Evolutionary conservation across 2,888 invertebrate species (phyloP).

Genomic region (Margaritifera margaritifera): DNA sequence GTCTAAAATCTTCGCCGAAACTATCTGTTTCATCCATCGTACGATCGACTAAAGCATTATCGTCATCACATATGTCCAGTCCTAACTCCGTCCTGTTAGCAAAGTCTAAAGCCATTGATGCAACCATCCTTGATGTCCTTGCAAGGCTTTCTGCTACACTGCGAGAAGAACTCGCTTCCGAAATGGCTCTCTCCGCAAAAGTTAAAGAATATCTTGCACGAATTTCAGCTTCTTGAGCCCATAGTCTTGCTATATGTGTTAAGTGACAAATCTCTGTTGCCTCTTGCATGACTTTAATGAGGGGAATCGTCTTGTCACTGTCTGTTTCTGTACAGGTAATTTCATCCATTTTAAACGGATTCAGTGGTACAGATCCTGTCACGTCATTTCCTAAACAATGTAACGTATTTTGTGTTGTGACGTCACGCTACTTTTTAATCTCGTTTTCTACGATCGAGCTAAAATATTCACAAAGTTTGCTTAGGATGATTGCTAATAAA

Average conservation of each 20-base stretch:
- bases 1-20: not conserved
- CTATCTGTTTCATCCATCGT: not conserved
- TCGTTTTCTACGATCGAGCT: too few species aligned
- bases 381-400: too few species aligned
- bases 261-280: conserved; percentile 15
- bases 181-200: conserved; percentile 28
- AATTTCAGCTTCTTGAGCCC: conserved; percentile 28
- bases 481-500: too few species aligned
- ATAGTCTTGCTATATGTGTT: conserved; percentile 22
- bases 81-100: conserved; percentile 15
- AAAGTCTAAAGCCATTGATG: conserved; percentile 39
- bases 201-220: conserved; percentile 18
- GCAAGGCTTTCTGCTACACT: conserved; percentile 39
- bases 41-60: not conserved
- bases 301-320: too few species aligned
- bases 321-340: too few species aligned
- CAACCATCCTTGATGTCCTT: conserved; percentile 39
- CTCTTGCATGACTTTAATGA: conserved; percentile 6
- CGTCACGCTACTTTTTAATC: too few species aligned
- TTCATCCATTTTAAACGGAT: too few species aligned
- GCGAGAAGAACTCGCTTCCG: conserved; percentile 41
- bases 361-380: too few species aligned
- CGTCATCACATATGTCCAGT: conserved; percentile 6
- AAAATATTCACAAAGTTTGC: too few species aligned
- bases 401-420: too few species aligned